phyloP scores from a whole-genome alignment of 2,797 vertebrate species.

The Euphonia xanthogaster region DNA sequence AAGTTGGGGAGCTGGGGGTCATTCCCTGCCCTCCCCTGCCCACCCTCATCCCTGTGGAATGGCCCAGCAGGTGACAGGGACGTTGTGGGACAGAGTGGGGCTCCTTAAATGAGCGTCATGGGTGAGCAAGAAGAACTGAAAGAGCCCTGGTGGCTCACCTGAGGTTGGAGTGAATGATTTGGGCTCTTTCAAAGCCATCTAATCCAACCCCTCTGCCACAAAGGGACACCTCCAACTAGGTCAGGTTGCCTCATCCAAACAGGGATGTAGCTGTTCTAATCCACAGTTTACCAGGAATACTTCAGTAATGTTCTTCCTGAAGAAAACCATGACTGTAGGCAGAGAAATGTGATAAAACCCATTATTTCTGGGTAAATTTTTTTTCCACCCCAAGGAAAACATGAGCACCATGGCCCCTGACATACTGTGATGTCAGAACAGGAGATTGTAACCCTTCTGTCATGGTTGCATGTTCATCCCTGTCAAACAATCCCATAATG shows the following conservation, averaged over 20 bases:
- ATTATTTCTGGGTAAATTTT: not conserved
- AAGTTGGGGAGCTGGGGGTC: not conserved
- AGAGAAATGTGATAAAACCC: not conserved
- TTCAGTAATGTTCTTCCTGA: not conserved
- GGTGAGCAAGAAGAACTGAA: accelerated
- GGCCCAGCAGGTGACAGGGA: not conserved
- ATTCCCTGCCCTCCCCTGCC: not conserved
- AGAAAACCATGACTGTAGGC: not conserved
- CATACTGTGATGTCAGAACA: not conserved
- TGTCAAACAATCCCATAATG: too few species aligned
- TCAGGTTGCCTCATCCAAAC: not conserved
- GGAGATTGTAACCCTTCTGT: not conserved
- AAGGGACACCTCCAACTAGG: not conserved
- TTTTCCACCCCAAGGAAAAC: not conserved
- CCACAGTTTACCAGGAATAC: not conserved
- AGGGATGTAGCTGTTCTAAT: not conserved
- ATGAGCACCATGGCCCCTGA: accelerated
- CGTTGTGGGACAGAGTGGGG: not conserved
- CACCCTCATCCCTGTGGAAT: accelerated
- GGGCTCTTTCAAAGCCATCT: not conserved
- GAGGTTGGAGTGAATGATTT: not conserved
- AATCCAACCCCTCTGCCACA: not conserved
- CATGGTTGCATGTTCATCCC: accelerated
- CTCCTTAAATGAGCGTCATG: not conserved
- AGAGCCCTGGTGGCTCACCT: not conserved